Percentiles rank a stretch among this genome's conserved stretches.
phyloP scores from a whole-genome alignment of 2,888 invertebrate genomes.

The Oeneis ivallda region DNA sequence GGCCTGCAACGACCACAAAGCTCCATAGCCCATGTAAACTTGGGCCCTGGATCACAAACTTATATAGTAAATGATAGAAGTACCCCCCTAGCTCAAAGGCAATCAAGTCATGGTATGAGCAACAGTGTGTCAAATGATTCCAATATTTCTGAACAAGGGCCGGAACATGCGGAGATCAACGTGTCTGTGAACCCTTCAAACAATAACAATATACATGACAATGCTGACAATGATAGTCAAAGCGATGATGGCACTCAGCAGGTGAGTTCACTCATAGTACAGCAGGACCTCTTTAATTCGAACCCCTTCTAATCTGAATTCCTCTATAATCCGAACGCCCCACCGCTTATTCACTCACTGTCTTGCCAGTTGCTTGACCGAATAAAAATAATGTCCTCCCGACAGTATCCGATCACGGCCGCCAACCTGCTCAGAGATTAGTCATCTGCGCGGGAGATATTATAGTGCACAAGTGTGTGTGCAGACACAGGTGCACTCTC shows the following conservation, averaged over 20 bases:
- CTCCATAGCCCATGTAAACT: constrained; percentile 69
- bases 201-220: constrained; percentile 74
- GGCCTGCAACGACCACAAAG: constrained; percentile 66
- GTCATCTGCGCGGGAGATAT: too few species aligned
- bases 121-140: constrained; percentile 64
- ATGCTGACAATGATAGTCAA: constrained; percentile 72
- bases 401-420: too few species aligned
- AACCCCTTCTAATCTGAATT: too few species aligned
- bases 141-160: constrained; percentile 57
- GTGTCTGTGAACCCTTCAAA: constrained; percentile 72
- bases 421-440: too few species aligned
- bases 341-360: too few species aligned
- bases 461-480: too few species aligned
- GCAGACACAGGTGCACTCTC: too few species aligned
- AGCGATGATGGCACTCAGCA: constrained; percentile 75
- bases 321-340: too few species aligned
- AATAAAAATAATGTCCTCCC: too few species aligned
- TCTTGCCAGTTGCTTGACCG: too few species aligned
- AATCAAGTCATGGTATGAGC: constrained; percentile 53
- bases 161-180: constrained; percentile 65
- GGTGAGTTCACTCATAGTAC: constrained; percentile 47
- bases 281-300: too few species aligned
- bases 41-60: constrained; percentile 59
- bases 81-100: constrained; percentile 52
- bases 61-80: constrained; percentile 64